phyloP scores from a whole-genome alignment of 2,797 vertebrate species.

The Acanthis flammea region DNA sequence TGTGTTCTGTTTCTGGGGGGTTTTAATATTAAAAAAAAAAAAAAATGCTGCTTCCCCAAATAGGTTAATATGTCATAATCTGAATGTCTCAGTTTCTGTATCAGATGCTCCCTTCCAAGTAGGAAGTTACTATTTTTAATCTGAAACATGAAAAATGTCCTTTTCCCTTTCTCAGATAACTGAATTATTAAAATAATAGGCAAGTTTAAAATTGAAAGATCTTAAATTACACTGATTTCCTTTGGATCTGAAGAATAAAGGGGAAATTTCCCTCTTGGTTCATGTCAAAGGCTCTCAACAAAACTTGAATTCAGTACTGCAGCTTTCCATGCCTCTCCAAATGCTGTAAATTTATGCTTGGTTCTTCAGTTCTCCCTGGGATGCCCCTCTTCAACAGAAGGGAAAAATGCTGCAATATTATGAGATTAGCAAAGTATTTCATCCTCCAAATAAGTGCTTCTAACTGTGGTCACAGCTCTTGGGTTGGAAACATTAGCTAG shows the following conservation, averaged over 20 bases:
- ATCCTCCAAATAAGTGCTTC: not conserved
- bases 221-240: not conserved
- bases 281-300: not conserved
- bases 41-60: not conserved
- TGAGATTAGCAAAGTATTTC: not conserved
- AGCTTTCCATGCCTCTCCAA: not conserved
- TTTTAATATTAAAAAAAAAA: not conserved
- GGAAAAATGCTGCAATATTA: not conserved
- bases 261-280: not conserved
- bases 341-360: not conserved
- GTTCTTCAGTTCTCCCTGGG: not conserved
- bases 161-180: not conserved
- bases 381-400: not conserved
- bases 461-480: not conserved
- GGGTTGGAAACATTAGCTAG: not conserved
- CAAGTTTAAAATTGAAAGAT: not conserved
- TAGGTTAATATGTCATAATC: not conserved
- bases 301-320: not conserved
- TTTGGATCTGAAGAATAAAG: not conserved
- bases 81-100: not conserved
- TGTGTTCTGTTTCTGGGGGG: not conserved
- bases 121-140: not conserved
- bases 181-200: not conserved
- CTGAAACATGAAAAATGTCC: not conserved
- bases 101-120: not conserved